Evolutionary conservation across 2,888 invertebrate species (phyloP).

Genomic region (Drosophila buzzatii): DNA sequence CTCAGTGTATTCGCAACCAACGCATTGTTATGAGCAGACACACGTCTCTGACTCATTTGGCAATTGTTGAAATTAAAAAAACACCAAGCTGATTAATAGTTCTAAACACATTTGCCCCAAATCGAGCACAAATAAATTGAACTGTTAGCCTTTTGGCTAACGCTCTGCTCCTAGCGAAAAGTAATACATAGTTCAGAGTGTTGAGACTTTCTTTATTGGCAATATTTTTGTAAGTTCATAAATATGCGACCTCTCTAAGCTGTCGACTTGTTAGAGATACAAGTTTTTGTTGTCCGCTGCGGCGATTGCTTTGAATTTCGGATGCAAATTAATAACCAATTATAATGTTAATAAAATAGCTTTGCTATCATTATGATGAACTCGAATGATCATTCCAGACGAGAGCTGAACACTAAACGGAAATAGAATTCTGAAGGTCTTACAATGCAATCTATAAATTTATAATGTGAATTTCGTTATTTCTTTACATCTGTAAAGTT

Average conservation of each 20-base stretch:
- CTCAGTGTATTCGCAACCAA: conserved; percentile 32
- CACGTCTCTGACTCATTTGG: conserved; percentile 43
- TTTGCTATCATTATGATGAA: conserved; percentile 24
- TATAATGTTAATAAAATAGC: conserved; percentile 65
- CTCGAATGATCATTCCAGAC: conserved; percentile 27
- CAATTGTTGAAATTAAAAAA: conserved; percentile 6
- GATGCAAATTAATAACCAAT: conserved; percentile 76
- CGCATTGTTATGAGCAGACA: conserved; percentile 38
- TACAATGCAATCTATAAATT: conserved; percentile 37
- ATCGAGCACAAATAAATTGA: conserved; percentile 21
- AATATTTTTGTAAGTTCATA: conserved; percentile 11
- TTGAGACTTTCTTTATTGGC: conserved; percentile 62
- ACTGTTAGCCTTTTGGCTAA: conserved; percentile 39
- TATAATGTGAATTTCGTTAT: neutral
- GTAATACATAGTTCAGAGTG: conserved; percentile 28
- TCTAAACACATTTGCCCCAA: conserved; percentile 6
- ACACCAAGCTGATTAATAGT: conserved; percentile 31
- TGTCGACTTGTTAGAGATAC: conserved; percentile 5
- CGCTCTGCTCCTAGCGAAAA: conserved; percentile 28
- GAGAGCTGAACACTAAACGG: conserved; percentile 50
- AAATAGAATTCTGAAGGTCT: conserved; percentile 69
- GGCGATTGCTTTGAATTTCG: conserved; percentile 65
- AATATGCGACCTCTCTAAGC: conserved; percentile 34
- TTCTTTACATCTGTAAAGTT: conserved; percentile 7
- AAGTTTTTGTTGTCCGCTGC: conserved; percentile 33